Evolutionary conservation across 2,888 invertebrate species (phyloP), one percentile per base, ranked within the genome.

Genomic region (Andrena minutula): DNA sequence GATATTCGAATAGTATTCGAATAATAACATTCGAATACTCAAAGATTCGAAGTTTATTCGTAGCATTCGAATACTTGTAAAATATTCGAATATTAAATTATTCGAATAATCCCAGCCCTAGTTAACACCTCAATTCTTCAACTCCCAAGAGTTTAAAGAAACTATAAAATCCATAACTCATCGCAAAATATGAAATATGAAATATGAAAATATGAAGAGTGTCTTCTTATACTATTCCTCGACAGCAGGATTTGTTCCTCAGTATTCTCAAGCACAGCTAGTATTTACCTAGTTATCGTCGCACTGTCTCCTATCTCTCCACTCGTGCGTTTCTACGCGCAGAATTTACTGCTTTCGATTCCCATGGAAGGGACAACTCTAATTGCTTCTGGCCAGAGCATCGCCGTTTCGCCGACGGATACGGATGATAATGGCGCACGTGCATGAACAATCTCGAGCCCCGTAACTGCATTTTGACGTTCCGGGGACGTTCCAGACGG

Each of bases 391-490:
- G 8, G 20, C 12, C n/a, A 30, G 12, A 7, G 12, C 47, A 51
- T 16, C 12, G n/a, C n/a, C 28, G 28, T 26, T 5, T n/a, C 60
- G 47, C 47, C 30, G 63, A 49, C 63, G 23, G 30, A 71, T 16
- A 23, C 3, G 12, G 5, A 30, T 64, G 64, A 64, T 16, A 41
- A 71, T 47, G 16, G 71, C 10, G 63, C 32, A 49, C 5, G 26
- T 47, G n/a, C 23, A 23, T 41, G 47, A 63, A 32, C 70, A 63
- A 68, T 75, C 65, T 56, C 47, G 20, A 63, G 63, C 28, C 47
- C 26, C 10, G 49, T 63, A 69, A 79, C 53, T 75, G 68, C 79
- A 58, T 69, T 74, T 56, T 47, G 58, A 65, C 72, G 58, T 47
- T 64, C 35, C 1, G 23, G 12, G 51, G 30, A 28, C 30, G 60